Evolutionary conservation across 2,113 vertebrate species (phyloP), one percentile per base, ranked within the genome.

Genomic region (Charina bottae): DNA sequence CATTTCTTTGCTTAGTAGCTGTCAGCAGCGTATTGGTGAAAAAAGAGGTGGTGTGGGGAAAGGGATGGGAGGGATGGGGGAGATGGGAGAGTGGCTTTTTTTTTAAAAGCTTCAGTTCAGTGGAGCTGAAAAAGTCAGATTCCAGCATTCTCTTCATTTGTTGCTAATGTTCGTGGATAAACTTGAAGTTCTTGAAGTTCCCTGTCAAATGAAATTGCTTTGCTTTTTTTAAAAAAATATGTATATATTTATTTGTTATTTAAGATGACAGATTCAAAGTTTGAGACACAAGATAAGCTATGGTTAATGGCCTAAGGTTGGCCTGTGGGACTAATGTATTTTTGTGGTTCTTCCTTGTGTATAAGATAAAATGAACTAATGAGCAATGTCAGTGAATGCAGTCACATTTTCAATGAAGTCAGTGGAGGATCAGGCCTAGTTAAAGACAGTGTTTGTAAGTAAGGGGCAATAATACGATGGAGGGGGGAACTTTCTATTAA

Each of bases 41-140:
- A 85, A 42, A 49, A 87, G 23, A n/a, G 33, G 60, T 8, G 94
- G 96, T 93, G 96, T 3, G 12, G 10, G 6, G 12, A 28, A 15
- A 55, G 83, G 9, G 8, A 10, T 28, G 49, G 13, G 12, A 55
- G 83, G 9, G 8, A 10, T 28, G 49, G 13, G 12, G 28, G 88
- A 56, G 62, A 59, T 24, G 84, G 33, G 15, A 87, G 55, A 37
- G 49, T 53, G 26, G 19, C 37, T 97, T 97, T 97, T 95, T 97
- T 97, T 68, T 64, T 62, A 11, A 4, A 85, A 19, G 33, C 64
- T 78, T 95, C 97, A 97, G 97, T 97, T 98, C 98, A 98, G 93
- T 97, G 97, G 98, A 98, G 98, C 97, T 98, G 97, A 98, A 96
- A 84, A 98, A 98, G 98, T 98, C 98, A 98, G 97, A 97, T 98